These are phyloP conservation scores for Cancer borealis DNA, from an alignment of 2,888 invertebrate species.

Conservation along the genomic window DNA sequence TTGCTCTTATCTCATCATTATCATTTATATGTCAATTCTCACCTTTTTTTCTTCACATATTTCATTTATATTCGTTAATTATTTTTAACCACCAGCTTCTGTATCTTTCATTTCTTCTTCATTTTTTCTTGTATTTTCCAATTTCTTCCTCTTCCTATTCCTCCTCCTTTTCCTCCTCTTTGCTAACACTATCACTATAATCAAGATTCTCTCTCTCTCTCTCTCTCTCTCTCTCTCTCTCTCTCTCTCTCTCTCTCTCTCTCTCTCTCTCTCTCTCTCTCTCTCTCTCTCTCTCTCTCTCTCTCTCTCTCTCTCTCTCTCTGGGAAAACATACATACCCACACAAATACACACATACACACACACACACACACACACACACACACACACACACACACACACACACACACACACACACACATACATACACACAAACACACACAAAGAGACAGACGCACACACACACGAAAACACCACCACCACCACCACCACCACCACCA, in stretches of 20 bases:
- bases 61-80: neutral
- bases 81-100: too few relatives aligned
- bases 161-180: neutral
- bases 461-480: neutral
- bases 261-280: too few relatives aligned
- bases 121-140: neutral
- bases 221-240: too few relatives aligned
- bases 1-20: neutral
- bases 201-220: too few relatives aligned
- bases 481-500: too few relatives aligned
- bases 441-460: neutral
- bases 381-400: neutral
- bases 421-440: conserved; percentile 1
- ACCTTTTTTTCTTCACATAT: neutral
- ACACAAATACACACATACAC: neutral
- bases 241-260: too few relatives aligned
- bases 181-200: too few relatives aligned
- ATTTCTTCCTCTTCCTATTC: neutral
- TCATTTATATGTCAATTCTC: neutral
- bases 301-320: too few relatives aligned
- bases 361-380: conserved; percentile 29
- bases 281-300: too few relatives aligned
- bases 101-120: neutral
- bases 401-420: neutral
- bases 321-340: neutral